Conservation (phyloP, 2,113 vertebrate genomes). For the Copsychus sechellarum region DNA sequence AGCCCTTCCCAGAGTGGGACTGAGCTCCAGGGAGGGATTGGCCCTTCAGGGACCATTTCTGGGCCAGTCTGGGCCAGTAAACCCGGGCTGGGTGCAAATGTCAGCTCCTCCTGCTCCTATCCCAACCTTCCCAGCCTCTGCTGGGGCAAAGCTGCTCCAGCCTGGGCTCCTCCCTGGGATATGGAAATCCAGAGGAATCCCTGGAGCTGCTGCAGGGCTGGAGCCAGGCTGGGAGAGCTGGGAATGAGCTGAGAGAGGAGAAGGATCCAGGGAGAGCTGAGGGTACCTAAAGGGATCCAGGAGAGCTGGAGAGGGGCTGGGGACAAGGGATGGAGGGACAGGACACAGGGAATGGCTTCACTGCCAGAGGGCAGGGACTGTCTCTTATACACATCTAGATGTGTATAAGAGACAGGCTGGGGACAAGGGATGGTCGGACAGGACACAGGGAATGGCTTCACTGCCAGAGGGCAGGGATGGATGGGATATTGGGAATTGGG, state of each 20-base stretch:
- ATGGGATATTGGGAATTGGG: no score
- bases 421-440: no score
- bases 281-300: not conserved
- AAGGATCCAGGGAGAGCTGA: not conserved
- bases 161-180: not conserved
- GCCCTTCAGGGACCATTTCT: not conserved
- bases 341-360: not conserved
- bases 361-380: no score
- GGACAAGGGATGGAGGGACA: not conserved
- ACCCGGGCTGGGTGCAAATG: fast-evolving
- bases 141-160: not conserved
- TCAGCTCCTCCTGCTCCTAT: fast-evolving
- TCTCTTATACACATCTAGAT: no score
- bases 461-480: no score
- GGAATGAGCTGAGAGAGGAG: not conserved
- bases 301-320: not conserved
- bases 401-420: no score
- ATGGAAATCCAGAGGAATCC: not conserved
- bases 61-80: fast-evolving
- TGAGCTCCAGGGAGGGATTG: fast-evolving
- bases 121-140: not conserved
- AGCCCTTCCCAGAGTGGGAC: no score
- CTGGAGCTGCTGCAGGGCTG: not conserved
- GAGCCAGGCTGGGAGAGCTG: not conserved
- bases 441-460: no score